These are phyloP conservation scores for Carduelis carduelis DNA, from an alignment of 2,797 vertebrate species.

Conservation along the genomic window DNA sequence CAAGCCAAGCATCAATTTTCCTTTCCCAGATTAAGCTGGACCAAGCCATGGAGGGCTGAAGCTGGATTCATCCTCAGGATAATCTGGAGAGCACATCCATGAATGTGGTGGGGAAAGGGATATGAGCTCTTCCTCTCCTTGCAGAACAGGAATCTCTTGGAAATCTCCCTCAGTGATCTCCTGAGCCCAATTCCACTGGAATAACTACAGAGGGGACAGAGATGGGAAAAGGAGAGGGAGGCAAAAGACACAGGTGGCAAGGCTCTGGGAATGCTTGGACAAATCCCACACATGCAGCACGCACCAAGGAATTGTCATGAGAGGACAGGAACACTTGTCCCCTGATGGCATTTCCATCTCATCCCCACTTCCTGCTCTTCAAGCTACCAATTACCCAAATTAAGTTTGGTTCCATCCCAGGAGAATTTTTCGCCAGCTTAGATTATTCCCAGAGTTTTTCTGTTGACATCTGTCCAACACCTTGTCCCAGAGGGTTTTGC, in stretches of 20 bases:
- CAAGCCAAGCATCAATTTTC: not conserved
- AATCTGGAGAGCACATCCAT: too few species aligned
- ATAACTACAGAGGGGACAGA: not conserved
- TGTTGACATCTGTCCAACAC: not conserved
- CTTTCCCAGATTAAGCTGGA: not conserved
- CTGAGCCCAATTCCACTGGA: fast-evolving
- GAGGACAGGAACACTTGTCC: not conserved
- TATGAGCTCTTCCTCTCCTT: fast-evolving
- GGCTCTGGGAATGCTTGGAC: not conserved
- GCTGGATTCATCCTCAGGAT: not conserved
- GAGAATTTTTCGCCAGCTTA: not conserved
- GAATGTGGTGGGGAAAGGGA: not conserved
- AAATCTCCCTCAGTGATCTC: not conserved
- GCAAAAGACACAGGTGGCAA: not conserved
- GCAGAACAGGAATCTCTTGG: not conserved
- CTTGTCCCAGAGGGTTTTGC: not conserved
- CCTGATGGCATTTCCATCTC: not conserved
- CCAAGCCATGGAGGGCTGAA: not conserved
- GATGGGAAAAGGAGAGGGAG: not conserved
- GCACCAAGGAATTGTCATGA: not conserved
- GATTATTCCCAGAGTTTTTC: not conserved
- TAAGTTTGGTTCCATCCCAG: not conserved
- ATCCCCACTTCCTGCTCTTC: not conserved
- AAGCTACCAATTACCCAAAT: not conserved
- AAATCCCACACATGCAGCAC: not conserved